Evolutionary conservation across 2,797 vertebrate species (phyloP).

Genomic region (Alauda arvensis): DNA sequence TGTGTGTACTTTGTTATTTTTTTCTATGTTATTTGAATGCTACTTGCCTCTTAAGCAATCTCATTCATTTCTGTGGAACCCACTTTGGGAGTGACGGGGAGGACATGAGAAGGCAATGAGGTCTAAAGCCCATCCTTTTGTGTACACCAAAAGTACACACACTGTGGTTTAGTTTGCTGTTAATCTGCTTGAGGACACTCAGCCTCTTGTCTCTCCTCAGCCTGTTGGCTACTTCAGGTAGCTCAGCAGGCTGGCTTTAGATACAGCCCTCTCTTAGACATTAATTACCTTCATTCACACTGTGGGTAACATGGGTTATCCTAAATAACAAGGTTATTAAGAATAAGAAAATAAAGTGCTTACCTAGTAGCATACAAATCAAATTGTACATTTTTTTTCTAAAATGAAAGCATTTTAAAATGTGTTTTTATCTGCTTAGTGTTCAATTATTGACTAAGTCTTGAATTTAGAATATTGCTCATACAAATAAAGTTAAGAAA

Average conservation of each 20-base stretch:
- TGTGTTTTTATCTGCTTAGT: fast-evolving
- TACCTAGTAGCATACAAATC: background rate
- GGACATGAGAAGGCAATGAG: background rate
- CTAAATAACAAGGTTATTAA: background rate
- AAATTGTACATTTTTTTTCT: background rate
- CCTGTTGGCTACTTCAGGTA: background rate
- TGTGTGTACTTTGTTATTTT: background rate
- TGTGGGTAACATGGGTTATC: background rate
- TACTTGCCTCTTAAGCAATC: background rate
- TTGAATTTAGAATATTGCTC: background rate
- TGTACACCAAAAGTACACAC: background rate
- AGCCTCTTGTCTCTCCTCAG: background rate
- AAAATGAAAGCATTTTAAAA: background rate
- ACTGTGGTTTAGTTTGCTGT: background rate
- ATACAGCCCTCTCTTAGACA: background rate
- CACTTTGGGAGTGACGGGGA: background rate
- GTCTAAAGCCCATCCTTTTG: background rate
- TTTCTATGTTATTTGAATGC: background rate
- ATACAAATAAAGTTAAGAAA: background rate
- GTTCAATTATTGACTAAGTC: background rate
- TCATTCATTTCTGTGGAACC: background rate
- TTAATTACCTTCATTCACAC: background rate
- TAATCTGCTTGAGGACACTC: background rate
- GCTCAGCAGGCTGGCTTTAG: background rate
- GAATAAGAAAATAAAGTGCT: background rate